Percentiles rank a stretch among this genome's conserved stretches.
These are phyloP conservation scores for Macrophya annulata DNA, from an alignment of 2,888 invertebrate species.

Conservation along the genomic window DNA sequence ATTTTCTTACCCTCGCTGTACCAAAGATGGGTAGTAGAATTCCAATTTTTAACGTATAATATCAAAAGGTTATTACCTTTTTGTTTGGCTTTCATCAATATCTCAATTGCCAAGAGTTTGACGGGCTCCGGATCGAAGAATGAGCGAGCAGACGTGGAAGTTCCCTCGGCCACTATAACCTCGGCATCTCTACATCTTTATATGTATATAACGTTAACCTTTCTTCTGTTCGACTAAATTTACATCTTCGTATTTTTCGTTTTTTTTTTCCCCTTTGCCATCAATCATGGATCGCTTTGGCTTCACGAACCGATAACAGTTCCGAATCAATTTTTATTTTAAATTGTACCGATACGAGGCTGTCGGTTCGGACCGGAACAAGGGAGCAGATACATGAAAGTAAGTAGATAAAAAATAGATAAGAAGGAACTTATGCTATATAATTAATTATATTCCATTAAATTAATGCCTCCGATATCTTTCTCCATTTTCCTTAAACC, in stretches of 20 bases:
- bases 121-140: conserved; percentile 12
- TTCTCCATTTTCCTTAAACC: not conserved
- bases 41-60: conserved; percentile 38
- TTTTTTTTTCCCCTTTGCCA: not conserved
- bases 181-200: not conserved
- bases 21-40: not conserved
- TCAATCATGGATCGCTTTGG: conserved; percentile 39
- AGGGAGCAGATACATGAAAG: not conserved
- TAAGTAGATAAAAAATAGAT: not conserved
- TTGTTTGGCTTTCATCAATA: conserved; percentile 53
- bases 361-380: not conserved
- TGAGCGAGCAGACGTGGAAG: conserved; percentile 26
- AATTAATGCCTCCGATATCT: not conserved
- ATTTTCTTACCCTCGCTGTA: conserved; percentile 18
- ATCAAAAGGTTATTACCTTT: conserved; percentile 45
- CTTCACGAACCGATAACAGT: conserved; percentile 6
- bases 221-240: conserved; percentile 50
- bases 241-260: conserved; percentile 38
- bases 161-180: not conserved
- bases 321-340: conserved; percentile 46
- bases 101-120: conserved; percentile 52
- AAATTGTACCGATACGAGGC: conserved; percentile 18
- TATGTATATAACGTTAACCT: conserved; percentile 42
- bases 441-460: not conserved
- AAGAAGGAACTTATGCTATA: not conserved